These are phyloP conservation scores for Deilephila elpenor DNA, from an alignment of 2,888 invertebrate species.

Conservation along the genomic window DNA sequence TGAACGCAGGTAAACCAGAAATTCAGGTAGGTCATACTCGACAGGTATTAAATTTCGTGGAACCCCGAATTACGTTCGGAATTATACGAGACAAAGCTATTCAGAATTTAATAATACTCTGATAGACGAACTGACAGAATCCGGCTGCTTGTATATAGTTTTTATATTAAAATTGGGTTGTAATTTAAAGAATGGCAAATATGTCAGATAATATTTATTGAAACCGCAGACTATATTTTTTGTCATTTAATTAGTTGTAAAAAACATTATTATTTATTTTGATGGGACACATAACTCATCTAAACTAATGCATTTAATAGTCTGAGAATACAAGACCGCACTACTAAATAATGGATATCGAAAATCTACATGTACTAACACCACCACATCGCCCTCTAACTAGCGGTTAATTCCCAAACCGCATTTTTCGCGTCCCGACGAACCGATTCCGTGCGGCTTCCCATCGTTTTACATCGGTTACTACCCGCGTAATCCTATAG, in stretches of 20 bases:
- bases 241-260: no score
- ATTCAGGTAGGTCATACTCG: not conserved
- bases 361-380: no score
- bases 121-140: conserved; percentile 39
- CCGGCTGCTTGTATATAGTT: not conserved
- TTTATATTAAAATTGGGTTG: no score
- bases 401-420: not conserved
- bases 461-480: conserved; percentile 30
- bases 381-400: not conserved
- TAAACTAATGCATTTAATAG: no score
- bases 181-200: no score
- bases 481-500: conserved; percentile 49
- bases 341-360: no score
- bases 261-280: no score
- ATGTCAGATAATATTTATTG: no score
- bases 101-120: conserved; percentile 53
- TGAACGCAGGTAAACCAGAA: conserved; percentile 1
- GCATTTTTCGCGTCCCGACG: not conserved
- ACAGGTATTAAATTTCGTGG: not conserved
- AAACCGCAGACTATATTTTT: no score
- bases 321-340: no score
- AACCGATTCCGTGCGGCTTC: not conserved
- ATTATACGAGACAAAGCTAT: conserved; percentile 46
- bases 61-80: conserved; percentile 46
- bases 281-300: no score